phyloP scores from a whole-genome alignment of 2,797 vertebrate species.

The Lithobates sylvaticus region DNA sequence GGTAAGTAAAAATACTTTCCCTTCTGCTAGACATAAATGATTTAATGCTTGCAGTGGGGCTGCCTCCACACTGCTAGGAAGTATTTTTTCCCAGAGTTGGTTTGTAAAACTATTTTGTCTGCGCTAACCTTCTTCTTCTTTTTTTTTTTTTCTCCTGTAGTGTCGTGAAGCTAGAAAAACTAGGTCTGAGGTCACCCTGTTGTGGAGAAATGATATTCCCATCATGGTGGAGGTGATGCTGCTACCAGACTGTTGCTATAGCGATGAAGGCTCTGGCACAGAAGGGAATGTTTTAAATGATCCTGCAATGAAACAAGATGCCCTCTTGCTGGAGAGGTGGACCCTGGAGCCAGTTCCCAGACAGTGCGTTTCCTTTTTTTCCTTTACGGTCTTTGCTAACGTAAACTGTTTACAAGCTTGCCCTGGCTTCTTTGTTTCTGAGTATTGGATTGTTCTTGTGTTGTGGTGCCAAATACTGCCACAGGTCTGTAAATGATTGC shows the following conservation, averaged over 20 bases:
- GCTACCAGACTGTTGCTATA: slow-evolving; percentile 98
- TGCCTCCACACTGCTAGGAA: too few relatives aligned
- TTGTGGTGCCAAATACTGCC: not conserved
- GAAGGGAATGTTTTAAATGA: slow-evolving; percentile 91
- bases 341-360: slow-evolving; percentile 93
- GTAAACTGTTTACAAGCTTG: not conserved
- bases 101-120: too few relatives aligned
- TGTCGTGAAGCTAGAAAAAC: slow-evolving; percentile 94
- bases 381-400: slow-evolving; percentile 1
- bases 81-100: too few relatives aligned
- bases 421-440: not conserved
- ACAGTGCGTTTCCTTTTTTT: slow-evolving; percentile 82
- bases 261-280: slow-evolving; percentile 89
- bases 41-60: too few relatives aligned
- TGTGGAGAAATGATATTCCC: slow-evolving; percentile 96
- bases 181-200: slow-evolving; percentile 90
- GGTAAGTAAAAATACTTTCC: too few relatives aligned
- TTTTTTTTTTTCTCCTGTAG: slow-evolving; percentile 70
- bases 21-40: too few relatives aligned
- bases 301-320: slow-evolving; percentile 96
- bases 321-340: slow-evolving; percentile 95
- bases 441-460: not conserved
- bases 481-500: not conserved
- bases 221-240: slow-evolving; percentile 99
- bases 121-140: too few relatives aligned